Evolutionary conservation across 2,888 invertebrate genomes (phyloP), one percentile per base, ranked within the genome.

Genomic region (Chrysopilus asiliformis): DNA sequence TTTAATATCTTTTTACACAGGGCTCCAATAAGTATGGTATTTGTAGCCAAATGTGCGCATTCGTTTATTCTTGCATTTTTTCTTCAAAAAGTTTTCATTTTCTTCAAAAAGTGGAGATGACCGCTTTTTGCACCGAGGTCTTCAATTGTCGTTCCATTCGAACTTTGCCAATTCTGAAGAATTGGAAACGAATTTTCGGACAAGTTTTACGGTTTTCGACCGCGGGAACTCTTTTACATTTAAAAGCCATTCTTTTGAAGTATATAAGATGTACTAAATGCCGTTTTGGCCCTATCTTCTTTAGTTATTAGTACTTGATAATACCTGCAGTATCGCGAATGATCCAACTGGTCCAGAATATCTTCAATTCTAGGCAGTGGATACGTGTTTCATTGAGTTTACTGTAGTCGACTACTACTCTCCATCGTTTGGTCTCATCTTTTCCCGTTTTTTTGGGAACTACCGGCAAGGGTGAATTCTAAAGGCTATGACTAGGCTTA

Each of bases 381-480:
- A n/a, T n/a, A n/a, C n/a, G 39, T 34, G 4, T 10, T n/a, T 39
- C 25, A 24, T 47, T 47, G 8, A 43, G 18, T 10, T 32, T 35
- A 3, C 45, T 24, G 22, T 43, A 43, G 13, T 42, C 47, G 9
- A 48, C 41, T 8, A 49, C 47, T 8, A 48, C 17, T 2, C 49
- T 40, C 49, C 47, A 56, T 44, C 49, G 49, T 15, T 39, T 38
- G 32, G 50, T 41, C 4, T 52, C 51, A 3, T 43, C 39, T 4
- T 49, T 34, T 34, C 52, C 53, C 12, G 33, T 14, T 45, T 58
- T 58, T 39, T 58, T 57, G 0, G 53, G 51, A 6, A 47, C 49
- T 16, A 48, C 29, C 46, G 48, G 40, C 26, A 51, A 20, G 9
- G 50, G 42, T 20, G 38, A 35, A 38, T 40, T 35, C 45, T 46